phyloP scores from a whole-genome alignment of 2,888 invertebrate genomes.

The Tachystola acroxantha region DNA sequence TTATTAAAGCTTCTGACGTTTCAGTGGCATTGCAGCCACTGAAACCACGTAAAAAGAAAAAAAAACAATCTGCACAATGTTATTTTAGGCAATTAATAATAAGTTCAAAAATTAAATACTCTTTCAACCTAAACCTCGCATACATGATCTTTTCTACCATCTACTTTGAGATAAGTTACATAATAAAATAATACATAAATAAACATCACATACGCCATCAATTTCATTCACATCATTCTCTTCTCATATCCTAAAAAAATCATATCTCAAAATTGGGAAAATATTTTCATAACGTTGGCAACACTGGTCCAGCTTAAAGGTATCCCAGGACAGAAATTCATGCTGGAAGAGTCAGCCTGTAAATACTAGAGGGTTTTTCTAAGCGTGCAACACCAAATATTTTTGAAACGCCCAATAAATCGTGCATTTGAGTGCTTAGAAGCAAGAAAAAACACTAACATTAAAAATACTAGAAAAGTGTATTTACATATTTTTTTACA shows the following conservation, averaged over 20 bases:
- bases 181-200: too few relatives aligned
- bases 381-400: slow-evolving; percentile 65
- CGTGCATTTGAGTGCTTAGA: slow-evolving; percentile 29
- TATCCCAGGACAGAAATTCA: slow-evolving; percentile 43
- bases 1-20: too few relatives aligned
- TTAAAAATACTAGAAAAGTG: too few relatives aligned
- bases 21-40: too few relatives aligned
- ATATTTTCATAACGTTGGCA: slow-evolving; percentile 16
- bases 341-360: slow-evolving; percentile 49
- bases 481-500: slow-evolving; percentile 6
- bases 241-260: slow-evolving; percentile 11
- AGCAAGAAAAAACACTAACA: slow-evolving; percentile 6
- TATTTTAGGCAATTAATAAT: slow-evolving; percentile 7
- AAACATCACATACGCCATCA: too few relatives aligned
- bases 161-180: not conserved
- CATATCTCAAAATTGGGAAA: not conserved
- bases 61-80: slow-evolving; percentile 17
- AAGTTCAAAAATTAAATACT: slow-evolving; percentile 3
- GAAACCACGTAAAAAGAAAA: too few relatives aligned
- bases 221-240: too few relatives aligned
- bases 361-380: slow-evolving; percentile 31
- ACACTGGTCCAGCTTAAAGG: slow-evolving; percentile 48
- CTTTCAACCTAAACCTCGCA: slow-evolving; percentile 17
- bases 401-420: slow-evolving; percentile 23
- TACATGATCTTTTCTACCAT: slow-evolving; percentile 6